These are phyloP conservation scores for Sinonovacula constricta DNA, from an alignment of 1,140 invertebrate species.

Conservation along the genomic window DNA sequence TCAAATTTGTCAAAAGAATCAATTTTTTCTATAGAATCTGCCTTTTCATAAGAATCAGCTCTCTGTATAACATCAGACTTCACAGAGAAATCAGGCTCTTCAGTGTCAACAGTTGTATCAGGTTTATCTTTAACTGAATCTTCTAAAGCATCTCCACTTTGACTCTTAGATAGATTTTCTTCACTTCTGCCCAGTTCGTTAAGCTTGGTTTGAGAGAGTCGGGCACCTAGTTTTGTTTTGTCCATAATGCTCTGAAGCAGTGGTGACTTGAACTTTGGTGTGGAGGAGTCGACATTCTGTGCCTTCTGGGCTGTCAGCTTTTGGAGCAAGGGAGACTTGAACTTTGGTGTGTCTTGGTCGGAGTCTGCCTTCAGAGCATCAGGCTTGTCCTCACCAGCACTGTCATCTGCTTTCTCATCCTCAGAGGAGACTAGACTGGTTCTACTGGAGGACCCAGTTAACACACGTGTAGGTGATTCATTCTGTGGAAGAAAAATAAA, in stretches of 20 bases:
- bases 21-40: no score
- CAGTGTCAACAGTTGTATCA: no score
- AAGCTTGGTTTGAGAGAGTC: conserved; percentile 24
- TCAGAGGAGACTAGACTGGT: conserved; percentile 49
- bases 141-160: conserved; percentile 29
- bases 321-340: conserved; percentile 73
- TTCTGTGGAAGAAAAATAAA: no score
- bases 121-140: conserved; percentile 40
- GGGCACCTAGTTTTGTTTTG: conserved; percentile 46
- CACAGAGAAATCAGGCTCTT: no score
- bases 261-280: conserved; percentile 52
- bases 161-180: conserved; percentile 18
- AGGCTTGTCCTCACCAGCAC: conserved; percentile 31
- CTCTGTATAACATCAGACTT: no score
- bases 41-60: no score
- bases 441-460: conserved; percentile 37
- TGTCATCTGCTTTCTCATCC: conserved; percentile 37
- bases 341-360: conserved; percentile 63
- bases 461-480: conserved; percentile 39
- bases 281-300: conserved; percentile 50
- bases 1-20: no score
- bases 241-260: conserved; percentile 50
- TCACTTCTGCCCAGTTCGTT: conserved; percentile 42
- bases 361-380: conserved; percentile 8
- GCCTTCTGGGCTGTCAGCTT: conserved; percentile 65